A percentile compares a stretch with the other conserved stretches of the same genome.
Evolutionary conservation across 2,113 vertebrate species (phyloP).

Genomic region (Poeciliopsis turrubarensis): DNA sequence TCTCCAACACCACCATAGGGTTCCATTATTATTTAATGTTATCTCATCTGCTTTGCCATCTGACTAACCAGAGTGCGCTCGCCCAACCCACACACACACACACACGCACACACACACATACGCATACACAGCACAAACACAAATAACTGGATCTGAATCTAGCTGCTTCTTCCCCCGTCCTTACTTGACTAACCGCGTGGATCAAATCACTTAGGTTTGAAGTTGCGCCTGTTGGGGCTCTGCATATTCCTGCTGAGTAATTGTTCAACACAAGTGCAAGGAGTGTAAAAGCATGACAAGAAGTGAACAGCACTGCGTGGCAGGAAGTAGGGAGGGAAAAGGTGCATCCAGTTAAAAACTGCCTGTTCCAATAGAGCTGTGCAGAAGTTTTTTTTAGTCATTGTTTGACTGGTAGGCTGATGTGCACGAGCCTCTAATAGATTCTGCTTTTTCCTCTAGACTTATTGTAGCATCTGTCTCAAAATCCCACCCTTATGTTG

Average conservation of each 20-base stretch:
- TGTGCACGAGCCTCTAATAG: constrained; percentile 51
- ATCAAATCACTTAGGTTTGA: constrained; percentile 27
- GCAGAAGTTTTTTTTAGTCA: constrained; percentile 19
- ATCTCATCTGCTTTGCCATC: constrained; percentile 67
- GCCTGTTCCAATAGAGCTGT: constrained; percentile 69
- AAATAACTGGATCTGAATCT: constrained; percentile 31
- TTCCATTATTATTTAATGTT: constrained; percentile 67
- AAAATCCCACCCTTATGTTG: constrained; percentile 31
- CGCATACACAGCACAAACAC: not conserved
- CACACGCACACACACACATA: not conserved
- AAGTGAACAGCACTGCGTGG: constrained; percentile 34
- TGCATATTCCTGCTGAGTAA: constrained; percentile 15
- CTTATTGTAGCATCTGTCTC: constrained; percentile 6
- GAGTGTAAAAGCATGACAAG: constrained; percentile 13
- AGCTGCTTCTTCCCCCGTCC: constrained; percentile 27
- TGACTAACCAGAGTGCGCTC: constrained; percentile 52
- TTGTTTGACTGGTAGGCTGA: constrained; percentile 17
- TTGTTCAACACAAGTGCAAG: constrained; percentile 13
- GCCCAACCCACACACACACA: constrained; percentile 2
- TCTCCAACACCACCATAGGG: constrained; percentile 67
- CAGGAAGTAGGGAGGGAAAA: constrained; percentile 17
- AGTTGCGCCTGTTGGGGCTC: constrained; percentile 17
- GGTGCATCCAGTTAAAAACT: constrained; percentile 35
- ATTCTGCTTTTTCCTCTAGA: constrained; percentile 12
- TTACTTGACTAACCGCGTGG: constrained; percentile 44